A percentile compares a stretch with the other conserved stretches of the same genome.
phyloP scores from a whole-genome alignment of 2,888 invertebrate species.

The Apamea crenata region DNA sequence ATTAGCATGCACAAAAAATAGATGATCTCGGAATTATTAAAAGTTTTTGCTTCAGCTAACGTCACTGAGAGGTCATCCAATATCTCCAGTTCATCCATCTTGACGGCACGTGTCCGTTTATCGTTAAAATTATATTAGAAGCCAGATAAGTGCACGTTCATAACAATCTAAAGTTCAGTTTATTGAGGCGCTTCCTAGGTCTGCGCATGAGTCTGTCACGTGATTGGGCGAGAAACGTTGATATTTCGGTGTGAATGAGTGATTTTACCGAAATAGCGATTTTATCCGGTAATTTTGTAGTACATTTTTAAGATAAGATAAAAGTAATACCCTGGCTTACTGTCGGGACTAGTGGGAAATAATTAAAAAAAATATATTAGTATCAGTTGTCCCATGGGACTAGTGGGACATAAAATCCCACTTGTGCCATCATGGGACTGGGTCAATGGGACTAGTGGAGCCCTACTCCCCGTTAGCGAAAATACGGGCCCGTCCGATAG shows the following conservation, averaged over 20 bases:
- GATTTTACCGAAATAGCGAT: background rate
- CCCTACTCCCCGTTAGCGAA: too few species aligned
- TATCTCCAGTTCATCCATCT: conserved; percentile 50
- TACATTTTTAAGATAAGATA: too few species aligned
- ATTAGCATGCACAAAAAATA: background rate
- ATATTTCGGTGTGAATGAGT: background rate
- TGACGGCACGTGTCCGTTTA: conserved; percentile 52
- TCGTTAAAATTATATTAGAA: conserved; percentile 42
- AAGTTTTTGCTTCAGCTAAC: background rate
- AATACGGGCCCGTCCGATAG: too few species aligned
- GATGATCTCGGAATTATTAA: background rate
- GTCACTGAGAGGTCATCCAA: conserved; percentile 28
- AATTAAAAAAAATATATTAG: too few species aligned
- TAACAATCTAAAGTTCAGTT: conserved; percentile 63
- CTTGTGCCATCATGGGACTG: too few species aligned
- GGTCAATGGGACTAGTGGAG: too few species aligned
- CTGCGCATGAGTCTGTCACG: conserved; percentile 48
- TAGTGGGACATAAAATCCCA: too few species aligned
- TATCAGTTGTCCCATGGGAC: too few species aligned
- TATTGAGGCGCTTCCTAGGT: conserved; percentile 58
- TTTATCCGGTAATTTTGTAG: background rate
- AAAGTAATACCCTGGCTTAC: too few species aligned
- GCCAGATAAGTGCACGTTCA: conserved; percentile 49
- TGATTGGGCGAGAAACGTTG: conserved; percentile 8
- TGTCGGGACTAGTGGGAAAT: too few species aligned